Evolutionary conservation across 2,797 vertebrate genomes (phyloP).

Genomic region (Cyclura pinguis): DNA sequence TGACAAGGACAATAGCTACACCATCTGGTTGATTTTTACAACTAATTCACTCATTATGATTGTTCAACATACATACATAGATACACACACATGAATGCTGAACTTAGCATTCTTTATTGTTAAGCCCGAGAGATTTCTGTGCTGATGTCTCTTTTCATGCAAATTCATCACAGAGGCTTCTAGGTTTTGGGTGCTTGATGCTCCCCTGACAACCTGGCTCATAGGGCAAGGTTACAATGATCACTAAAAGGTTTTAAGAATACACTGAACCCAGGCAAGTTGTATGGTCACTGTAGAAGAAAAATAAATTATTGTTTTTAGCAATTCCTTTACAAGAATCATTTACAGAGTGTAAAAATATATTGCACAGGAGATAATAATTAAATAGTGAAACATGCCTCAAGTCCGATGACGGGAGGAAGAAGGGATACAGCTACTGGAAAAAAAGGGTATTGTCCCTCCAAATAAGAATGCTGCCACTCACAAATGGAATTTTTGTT

Average conservation of each 20-base stretch:
- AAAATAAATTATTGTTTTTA: not conserved
- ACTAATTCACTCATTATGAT: not conserved
- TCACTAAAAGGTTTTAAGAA: conserved; percentile 8
- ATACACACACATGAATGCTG: not conserved
- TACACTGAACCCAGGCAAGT: not conserved
- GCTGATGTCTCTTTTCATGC: not conserved
- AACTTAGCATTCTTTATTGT: not conserved
- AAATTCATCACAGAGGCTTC: not conserved
- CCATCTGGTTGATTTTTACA: conserved; percentile 39
- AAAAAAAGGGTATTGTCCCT: too few species aligned
- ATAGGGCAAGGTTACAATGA: conserved; percentile 1
- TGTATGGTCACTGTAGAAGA: not conserved
- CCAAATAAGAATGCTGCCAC: too few species aligned
- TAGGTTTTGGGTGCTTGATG: not conserved
- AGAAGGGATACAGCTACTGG: too few species aligned
- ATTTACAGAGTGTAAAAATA: not conserved
- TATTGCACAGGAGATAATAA: not conserved
- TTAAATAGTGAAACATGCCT: not conserved
- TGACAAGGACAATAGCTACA: conserved; percentile 9
- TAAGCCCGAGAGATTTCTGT: conserved; percentile 5
- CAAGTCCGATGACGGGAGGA: not conserved
- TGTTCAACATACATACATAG: not conserved
- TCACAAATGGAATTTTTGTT: too few species aligned
- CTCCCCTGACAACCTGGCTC: not conserved
- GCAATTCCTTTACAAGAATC: not conserved